Conservation (phyloP, 1,140 invertebrate species). For the Pollicipes pollicipes region DNA sequence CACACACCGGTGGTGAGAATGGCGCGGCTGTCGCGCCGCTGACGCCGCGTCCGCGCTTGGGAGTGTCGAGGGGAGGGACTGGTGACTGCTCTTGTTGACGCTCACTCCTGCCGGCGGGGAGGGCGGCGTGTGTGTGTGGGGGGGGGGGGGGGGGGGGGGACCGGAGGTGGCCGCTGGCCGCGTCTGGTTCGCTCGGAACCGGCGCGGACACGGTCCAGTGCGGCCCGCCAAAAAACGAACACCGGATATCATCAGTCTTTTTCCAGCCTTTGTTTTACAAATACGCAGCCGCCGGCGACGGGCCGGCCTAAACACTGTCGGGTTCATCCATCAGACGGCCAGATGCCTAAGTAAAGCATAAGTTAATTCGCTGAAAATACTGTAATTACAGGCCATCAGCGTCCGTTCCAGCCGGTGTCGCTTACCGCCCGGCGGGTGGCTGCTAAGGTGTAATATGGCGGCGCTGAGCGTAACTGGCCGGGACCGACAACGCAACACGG, state of each 20-base stretch:
- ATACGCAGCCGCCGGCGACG: neutral
- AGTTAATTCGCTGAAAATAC: constrained; percentile 2
- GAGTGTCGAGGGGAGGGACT: too few relatives aligned
- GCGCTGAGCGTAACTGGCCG: too few relatives aligned
- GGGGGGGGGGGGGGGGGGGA: neutral
- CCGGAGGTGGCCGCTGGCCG: neutral
- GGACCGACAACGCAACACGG: too few relatives aligned
- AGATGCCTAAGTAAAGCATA: neutral
- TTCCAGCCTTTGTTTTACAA: neutral
- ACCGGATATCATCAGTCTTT: neutral
- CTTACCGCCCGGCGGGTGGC: neutral
- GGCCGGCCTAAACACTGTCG: neutral
- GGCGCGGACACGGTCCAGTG: neutral
- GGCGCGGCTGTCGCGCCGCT: too few relatives aligned
- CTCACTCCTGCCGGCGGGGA: too few relatives aligned
- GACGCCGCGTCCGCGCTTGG: too few relatives aligned
- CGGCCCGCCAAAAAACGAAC: neutral
- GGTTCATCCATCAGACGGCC: neutral
- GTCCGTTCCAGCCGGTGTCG: neutral
- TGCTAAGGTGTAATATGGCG: too few relatives aligned
- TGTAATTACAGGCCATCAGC: neutral
- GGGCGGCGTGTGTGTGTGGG: too few relatives aligned
- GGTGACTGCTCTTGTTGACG: too few relatives aligned
- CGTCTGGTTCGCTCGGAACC: neutral
- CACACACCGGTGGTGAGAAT: too few relatives aligned